phyloP scores from a whole-genome alignment of 1,140 invertebrate species.

The Camponotus pennsylvanicus region DNA sequence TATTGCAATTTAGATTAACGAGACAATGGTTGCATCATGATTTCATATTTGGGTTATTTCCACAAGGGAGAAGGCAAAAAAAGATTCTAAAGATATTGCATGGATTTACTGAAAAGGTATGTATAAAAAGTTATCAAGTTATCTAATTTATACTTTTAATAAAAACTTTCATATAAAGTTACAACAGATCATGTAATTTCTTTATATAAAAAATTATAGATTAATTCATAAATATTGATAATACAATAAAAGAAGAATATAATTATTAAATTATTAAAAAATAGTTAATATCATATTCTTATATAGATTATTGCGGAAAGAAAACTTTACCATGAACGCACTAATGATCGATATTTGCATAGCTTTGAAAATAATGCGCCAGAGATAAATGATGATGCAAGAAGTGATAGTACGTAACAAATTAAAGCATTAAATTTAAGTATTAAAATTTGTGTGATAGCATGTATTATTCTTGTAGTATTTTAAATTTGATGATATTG shows the following conservation, averaged over 20 bases:
- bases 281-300: neutral
- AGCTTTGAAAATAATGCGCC: slow-evolving; percentile 5
- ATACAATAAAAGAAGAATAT: neutral
- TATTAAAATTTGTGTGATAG: too few species aligned
- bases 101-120: slow-evolving; percentile 88
- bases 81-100: slow-evolving; percentile 86
- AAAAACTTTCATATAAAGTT: too few species aligned
- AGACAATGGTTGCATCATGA: slow-evolving; percentile 88
- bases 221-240: neutral
- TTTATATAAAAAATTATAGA: neutral
- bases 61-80: slow-evolving; percentile 85
- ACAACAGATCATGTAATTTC: neutral
- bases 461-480: too few species aligned
- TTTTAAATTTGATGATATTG: too few species aligned
- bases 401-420: neutral
- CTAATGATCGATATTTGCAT: slow-evolving; percentile 55
- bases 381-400: neutral
- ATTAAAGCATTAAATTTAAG: too few species aligned
- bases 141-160: neutral
- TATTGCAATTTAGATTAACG: slow-evolving; percentile 82
- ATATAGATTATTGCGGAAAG: slow-evolving; percentile 77
- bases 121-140: slow-evolving; percentile 61
- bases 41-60: slow-evolving; percentile 86
- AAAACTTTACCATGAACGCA: slow-evolving; percentile 72
- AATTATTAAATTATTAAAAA: neutral